phyloP scores from a whole-genome alignment of 2,888 invertebrate genomes.

The Pterostichus madidus region DNA sequence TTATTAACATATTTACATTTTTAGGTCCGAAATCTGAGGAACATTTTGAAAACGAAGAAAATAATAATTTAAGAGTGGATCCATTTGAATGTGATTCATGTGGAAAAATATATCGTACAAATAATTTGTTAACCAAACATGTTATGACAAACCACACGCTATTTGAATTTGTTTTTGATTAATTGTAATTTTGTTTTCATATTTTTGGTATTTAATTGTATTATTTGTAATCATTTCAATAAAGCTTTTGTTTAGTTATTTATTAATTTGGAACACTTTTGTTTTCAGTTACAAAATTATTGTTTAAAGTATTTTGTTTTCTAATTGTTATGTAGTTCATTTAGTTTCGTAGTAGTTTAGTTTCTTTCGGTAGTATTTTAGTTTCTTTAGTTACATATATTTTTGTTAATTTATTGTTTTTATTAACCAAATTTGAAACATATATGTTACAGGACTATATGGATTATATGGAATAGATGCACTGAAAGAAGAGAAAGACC shows the following conservation, averaged over 20 bases:
- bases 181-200: no score
- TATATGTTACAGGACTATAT: conserved; percentile 14
- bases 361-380: conserved; percentile 35
- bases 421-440: conserved; percentile 18
- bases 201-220: no score
- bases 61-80: no score
- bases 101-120: neutral
- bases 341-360: neutral
- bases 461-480: neutral
- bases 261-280: neutral
- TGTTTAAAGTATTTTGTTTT: neutral
- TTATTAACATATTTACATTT: no score
- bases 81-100: no score
- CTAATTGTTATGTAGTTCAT: neutral
- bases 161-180: no score
- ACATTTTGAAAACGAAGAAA: no score
- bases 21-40: no score
- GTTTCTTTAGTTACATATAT: conserved; percentile 26
- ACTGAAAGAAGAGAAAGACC: conserved; percentile 29
- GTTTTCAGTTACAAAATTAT: neutral
- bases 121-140: conserved; percentile 61
- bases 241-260: neutral
- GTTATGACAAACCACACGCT: no score
- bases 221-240: no score
- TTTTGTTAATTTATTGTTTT: conserved; percentile 24